These are phyloP conservation scores for Machimus atricapillus DNA, from an alignment of 2,888 invertebrate genomes.

Conservation along the genomic window DNA sequence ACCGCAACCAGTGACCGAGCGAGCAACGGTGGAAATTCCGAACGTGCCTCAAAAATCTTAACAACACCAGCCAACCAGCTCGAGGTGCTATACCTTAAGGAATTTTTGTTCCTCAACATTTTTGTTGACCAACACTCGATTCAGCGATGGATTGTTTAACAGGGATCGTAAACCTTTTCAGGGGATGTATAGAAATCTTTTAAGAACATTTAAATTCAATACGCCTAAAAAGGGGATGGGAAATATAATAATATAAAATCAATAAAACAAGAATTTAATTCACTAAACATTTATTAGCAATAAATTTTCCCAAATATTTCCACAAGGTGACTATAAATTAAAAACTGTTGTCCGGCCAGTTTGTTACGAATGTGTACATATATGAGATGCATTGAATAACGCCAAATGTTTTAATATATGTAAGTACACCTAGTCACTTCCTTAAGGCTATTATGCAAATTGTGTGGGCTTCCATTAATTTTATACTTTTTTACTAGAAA, in stretches of 20 bases:
- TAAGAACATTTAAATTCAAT: too few relatives aligned
- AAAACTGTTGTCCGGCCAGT: background rate
- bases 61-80: background rate
- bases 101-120: constrained; percentile 7
- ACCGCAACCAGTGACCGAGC: background rate
- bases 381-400: background rate
- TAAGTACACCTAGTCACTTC: background rate
- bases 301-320: background rate
- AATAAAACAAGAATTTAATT: background rate
- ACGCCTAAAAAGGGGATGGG: too few relatives aligned
- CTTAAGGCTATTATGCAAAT: background rate
- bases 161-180: background rate
- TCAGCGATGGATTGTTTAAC: background rate
- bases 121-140: background rate
- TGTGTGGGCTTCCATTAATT: background rate
- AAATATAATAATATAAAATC: background rate
- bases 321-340: background rate
- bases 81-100: background rate
- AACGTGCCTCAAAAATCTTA: constrained; percentile 11
- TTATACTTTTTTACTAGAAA: background rate
- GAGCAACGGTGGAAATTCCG: background rate
- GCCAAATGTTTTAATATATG: background rate
- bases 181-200: background rate
- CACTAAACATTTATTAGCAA: constrained; percentile 29
- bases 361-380: background rate